Evolutionary conservation across 92 coral and sea anemone species (phyloP).

Genomic region (Galaxea fascicularis): DNA sequence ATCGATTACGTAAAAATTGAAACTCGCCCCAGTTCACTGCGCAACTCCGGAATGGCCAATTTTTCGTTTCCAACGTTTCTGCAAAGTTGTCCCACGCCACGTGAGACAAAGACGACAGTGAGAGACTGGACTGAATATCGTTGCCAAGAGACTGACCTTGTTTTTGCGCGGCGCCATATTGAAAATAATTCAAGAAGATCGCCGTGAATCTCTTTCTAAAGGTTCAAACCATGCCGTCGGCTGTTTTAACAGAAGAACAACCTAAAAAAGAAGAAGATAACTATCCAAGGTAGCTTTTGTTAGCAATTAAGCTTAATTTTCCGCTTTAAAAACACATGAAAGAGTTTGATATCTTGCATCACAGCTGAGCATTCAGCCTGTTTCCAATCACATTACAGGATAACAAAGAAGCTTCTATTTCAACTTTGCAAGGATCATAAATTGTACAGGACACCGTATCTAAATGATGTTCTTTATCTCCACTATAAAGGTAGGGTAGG

Average conservation of each 20-base stretch:
- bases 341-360: neutral
- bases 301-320: neutral
- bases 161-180: conserved; percentile 75
- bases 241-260: conserved; percentile 17
- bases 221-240: conserved; percentile 28
- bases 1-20: too few relatives aligned
- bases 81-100: too few relatives aligned
- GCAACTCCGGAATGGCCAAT: too few relatives aligned
- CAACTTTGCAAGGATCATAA: conserved; percentile 94
- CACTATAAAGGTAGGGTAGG: conserved; percentile 83
- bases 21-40: too few relatives aligned
- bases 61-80: too few relatives aligned
- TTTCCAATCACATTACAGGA: conserved; percentile 55
- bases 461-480: conserved; percentile 95
- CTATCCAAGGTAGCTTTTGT: conserved; percentile 78
- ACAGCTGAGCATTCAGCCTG: neutral
- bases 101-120: neutral
- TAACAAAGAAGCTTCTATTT: conserved; percentile 83
- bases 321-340: neutral
- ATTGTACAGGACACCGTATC: conserved; percentile 92
- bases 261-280: conserved; percentile 77
- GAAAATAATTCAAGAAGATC: conserved; percentile 30
- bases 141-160: conserved; percentile 50
- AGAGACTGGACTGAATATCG: conserved; percentile 28
- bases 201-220: neutral